Base-by-base conservation (phyloP, 2,888 invertebrate genomes). In the Dryomyza anilis region DNA sequence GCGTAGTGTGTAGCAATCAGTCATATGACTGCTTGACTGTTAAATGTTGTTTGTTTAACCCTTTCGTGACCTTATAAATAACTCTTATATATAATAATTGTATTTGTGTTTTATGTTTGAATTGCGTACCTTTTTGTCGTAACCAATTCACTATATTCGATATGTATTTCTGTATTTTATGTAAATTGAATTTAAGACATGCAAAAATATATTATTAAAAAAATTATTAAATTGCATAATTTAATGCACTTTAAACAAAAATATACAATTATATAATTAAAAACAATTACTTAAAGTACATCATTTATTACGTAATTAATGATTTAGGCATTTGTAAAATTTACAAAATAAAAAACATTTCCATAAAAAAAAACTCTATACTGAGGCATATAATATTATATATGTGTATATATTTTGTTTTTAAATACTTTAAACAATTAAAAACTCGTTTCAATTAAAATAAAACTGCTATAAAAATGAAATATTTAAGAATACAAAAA, bases 71-170 rank as follows among this genome's bases (percentile, higher is more conserved):
- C n/a, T n/a, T n/a, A n/a, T n/a, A n/a, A n/a, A n/a, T n/a, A n/a
- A n/a, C n/a, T n/a, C n/a, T n/a, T n/a, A n/a, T n/a, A n/a, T n/a
- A n/a, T n/a, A n/a, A n/a, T 27, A 21, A 14, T 60, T 33, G 25
- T 57, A 46, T 30, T 56, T 56, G 48, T 60, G 50, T 60, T 58
- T n/a, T 14, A n/a, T 57, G 16, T n/a, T 50, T 60, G 63, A 46
- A 56, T 45, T 56, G 33, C 29, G 63, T 63, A 63, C 55, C 56
- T 63, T 63, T 63, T 12, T 45, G 63, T 63, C 46, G 55, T 55
- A 46, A 56, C 45, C 23, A 56, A 61, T 53, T 45, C 45, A 50
- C 23, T 50, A n/a, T 25, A 21, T 25, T 6, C 7, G n/a, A 16
- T 50, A 50, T 25, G 23, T 50, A 50, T 50, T 8, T 27, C 23